Conservation (phyloP, 2,888 invertebrate species). For the Lottia scabra region DNA sequence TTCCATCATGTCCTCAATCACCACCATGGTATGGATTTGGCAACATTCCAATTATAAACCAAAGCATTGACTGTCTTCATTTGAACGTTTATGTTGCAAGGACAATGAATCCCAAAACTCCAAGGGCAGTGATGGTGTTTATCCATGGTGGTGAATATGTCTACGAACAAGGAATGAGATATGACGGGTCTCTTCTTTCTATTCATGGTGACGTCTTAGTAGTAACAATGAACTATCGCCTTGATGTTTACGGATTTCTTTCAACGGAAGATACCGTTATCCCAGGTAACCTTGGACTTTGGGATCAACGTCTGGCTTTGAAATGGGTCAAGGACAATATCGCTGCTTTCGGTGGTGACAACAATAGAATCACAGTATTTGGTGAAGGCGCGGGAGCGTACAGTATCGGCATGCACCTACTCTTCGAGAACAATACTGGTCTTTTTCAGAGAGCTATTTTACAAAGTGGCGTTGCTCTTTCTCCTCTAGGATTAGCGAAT, state of each 20-base stretch:
- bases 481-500: background rate
- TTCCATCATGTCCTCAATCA: constrained; percentile 14
- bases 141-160: constrained; percentile 42
- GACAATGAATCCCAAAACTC: background rate
- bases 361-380: constrained; percentile 39
- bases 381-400: constrained; percentile 50
- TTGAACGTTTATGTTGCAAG: background rate
- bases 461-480: constrained; percentile 40
- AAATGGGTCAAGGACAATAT: constrained; percentile 49
- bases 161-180: constrained; percentile 39
- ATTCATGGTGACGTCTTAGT: constrained; percentile 37
- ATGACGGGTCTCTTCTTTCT: constrained; percentile 38
- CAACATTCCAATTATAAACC: background rate
- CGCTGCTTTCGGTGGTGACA: constrained; percentile 41
- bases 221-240: constrained; percentile 47
- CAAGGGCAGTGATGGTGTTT: constrained; percentile 37
- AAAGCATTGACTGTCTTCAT: background rate
- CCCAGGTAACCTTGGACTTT: constrained; percentile 51
- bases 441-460: constrained; percentile 46
- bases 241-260: constrained; percentile 49
- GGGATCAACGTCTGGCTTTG: constrained; percentile 48
- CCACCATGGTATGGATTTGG: background rate
- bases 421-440: constrained; percentile 40
- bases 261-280: constrained; percentile 36
- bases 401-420: constrained; percentile 37